Conservation (phyloP, 2,113 vertebrate species). For the Toxotes jaculatrix region DNA sequence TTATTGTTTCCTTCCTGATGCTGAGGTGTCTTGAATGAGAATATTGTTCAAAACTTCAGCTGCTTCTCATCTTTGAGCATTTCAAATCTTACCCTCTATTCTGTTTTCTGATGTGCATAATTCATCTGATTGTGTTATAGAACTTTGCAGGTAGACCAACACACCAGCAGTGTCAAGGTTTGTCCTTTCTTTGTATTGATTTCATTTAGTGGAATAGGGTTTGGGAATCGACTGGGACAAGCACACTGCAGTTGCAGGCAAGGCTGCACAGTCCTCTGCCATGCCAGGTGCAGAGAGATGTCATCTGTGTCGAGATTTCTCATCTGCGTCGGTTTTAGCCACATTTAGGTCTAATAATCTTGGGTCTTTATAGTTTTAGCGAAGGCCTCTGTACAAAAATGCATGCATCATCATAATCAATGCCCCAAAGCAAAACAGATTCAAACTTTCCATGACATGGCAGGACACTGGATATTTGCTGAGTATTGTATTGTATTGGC, state of each 20-base stretch:
- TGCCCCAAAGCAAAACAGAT: background rate
- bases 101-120: background rate
- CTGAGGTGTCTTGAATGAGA: conserved; percentile 43
- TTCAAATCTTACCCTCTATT: conserved; percentile 7
- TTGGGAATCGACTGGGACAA: no score
- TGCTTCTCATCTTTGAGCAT: conserved; percentile 30
- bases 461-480: no score
- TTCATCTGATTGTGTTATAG: background rate
- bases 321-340: background rate
- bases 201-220: no score
- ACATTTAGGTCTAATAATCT: no score
- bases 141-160: background rate
- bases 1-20: conserved; percentile 56
- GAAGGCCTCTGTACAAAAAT: no score
- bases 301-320: background rate
- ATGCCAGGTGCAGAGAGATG: background rate
- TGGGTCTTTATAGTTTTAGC: no score
- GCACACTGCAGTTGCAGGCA: background rate
- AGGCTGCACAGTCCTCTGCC: background rate
- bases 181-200: background rate
- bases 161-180: background rate
- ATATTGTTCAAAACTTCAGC: conserved; percentile 26
- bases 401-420: background rate
- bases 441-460: no score
- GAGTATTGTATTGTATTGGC: no score